Evolutionary conservation across 2,888 invertebrate genomes (phyloP), one percentile per base, ranked within the genome.

Genomic region (Chrysolina haemoptera): DNA sequence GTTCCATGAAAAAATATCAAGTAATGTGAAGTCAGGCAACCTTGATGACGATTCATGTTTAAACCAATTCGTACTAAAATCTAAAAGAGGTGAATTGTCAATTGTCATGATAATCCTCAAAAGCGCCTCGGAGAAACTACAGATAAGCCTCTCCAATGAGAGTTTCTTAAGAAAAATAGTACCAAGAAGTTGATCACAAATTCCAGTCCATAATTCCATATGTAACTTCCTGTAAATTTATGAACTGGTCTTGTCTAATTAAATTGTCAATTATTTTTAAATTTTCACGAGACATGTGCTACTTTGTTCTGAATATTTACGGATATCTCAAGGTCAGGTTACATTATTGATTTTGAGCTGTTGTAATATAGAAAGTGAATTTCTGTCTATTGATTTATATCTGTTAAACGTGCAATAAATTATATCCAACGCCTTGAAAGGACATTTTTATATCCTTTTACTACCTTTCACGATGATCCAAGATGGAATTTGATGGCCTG

Each of bases 301-400:
- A 9, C 8, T 10, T 59, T 59, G 5, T 59, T 14, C 6, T 8
- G n/a, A 35, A 14, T 35, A 59, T 22, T 18, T 59, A 53, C 20
- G n/a, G n/a, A 22, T n/a, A 27, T 22, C 35, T 59, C 59, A 59
- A 59, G 59, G 59, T 1, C 59, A n/a, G 6, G 12, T 59, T 35
- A 59, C 35, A 59, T 59, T 35, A 59, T 59, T 35, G 27, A 35
- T n/a, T 9, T 35, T 27, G 22, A 59, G 35, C 27, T 59, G 59
- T 27, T 14, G 35, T 27, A 59, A 59, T 59, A 59, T 59, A 59
- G 59, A 59, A 59, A 59, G 59, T 59, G 35, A 59, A 59, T 59
- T n/a, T 27, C 14, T 14, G 59, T 59, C 59, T 35, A 59, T 59
- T 59, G 59, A 59, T 59, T 59, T 59, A 27, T 27, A 59, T 35